Percentiles rank a stretch among this genome's conserved stretches.
phyloP scores from a whole-genome alignment of 2,888 invertebrate genomes.

The Plutella xylostella region DNA sequence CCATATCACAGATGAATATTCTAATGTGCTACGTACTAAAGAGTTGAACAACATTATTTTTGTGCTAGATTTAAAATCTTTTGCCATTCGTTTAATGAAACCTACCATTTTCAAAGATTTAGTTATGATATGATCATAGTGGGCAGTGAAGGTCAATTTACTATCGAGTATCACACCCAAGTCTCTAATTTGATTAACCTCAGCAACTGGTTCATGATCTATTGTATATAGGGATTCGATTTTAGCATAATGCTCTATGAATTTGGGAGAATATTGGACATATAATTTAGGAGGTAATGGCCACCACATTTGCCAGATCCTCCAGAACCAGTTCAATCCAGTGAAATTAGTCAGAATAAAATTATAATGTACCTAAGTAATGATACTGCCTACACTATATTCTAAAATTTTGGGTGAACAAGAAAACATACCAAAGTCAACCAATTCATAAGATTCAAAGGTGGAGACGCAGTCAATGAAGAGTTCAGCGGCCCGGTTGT shows the following conservation, averaged over 20 bases:
- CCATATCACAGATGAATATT: too few species aligned
- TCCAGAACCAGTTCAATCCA: too few species aligned
- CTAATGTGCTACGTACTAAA: too few species aligned
- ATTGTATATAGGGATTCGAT: not conserved
- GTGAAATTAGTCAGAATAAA: too few species aligned
- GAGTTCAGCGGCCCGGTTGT: constrained; percentile 92
- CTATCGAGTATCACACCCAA: not conserved
- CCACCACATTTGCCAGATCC: too few species aligned
- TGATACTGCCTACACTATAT: too few species aligned
- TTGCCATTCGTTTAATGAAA: not conserved
- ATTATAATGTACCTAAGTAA: too few species aligned
- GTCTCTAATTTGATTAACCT: not conserved
- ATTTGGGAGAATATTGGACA: too few species aligned
- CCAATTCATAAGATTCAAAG: constrained; percentile 98
- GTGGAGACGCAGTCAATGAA: constrained; percentile 99
- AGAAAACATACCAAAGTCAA: constrained; percentile 92
- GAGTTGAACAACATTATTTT: not conserved
- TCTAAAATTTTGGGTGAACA: too few species aligned
- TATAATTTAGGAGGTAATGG: too few species aligned
- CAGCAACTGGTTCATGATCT: not conserved
- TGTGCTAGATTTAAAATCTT: not conserved
- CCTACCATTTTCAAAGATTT: not conserved
- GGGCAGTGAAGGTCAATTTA: not conserved
- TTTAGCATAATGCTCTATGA: too few species aligned
- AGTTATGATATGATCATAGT: not conserved